Evolutionary conservation across 2,113 vertebrate species (phyloP), one percentile per base, ranked within the genome.

Genomic region (Cephalopholis sonnerati): DNA sequence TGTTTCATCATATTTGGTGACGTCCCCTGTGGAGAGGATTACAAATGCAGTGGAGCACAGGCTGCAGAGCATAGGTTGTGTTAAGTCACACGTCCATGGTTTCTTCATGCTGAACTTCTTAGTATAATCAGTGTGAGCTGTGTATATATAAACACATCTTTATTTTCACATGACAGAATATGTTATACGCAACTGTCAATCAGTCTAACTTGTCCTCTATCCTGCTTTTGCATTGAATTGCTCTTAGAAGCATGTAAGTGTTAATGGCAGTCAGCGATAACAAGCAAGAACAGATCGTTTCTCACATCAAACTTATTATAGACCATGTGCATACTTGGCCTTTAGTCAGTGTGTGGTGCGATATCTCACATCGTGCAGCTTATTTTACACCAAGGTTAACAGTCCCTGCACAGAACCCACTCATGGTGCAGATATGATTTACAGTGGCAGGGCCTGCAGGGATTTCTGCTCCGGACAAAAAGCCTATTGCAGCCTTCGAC

Each of bases 381-480:
- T 68, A 44, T 74, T 86, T 90, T 54, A 62, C 78, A 81, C 65
- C 62, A 51, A 75, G 58, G 70, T 65, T 81, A 78, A 83, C 53
- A 54, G 63, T 46, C 72, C 12, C 44, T 25, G 9, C 36, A 32
- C 27, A 73, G 58, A 78, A 71, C 58, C 36, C 50, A 39, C 13
- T 46, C 55, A 22, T 32, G 27, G 58, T 79, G 63, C 66, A 73
- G 57, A 72, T 77, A 22, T 78, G 62, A 88, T 79, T 82, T 64
- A 48, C 57, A 66, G 64, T 57, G 74, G 59, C 15, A 12, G 11
- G 51, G 59, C 24, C 64, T 29, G 48, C 27, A 72, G 77, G 53
- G 22, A 24, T 12, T 66, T 51, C 65, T 29, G 62, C 59, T 74
- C 4, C 2, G 25, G 3, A 64, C 64, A 70, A 25, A 84, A 66